Evolutionary conservation across 2,113 vertebrate genomes (phyloP), one percentile per base, ranked within the genome.

Genomic region (Sakesphorus luctuosus): DNA sequence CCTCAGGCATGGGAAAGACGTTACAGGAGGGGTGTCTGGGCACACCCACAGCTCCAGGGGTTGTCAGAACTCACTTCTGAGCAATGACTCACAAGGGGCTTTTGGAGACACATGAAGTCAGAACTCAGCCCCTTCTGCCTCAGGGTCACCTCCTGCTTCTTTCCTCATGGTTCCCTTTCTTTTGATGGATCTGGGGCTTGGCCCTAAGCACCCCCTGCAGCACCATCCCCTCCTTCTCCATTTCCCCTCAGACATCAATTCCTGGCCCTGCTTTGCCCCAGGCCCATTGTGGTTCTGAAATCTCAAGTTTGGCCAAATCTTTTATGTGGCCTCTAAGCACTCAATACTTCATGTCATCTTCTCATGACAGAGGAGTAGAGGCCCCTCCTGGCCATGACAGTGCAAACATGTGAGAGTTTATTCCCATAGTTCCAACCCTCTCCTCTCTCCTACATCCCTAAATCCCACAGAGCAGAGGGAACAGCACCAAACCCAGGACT

Each of bases 361-460:
- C 53, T 56, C 46, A 19, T 0, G 0, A 43, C 71, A 40, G 0
- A 0, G 13, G 23, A 86, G 28, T 5, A 1, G 40, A 83, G 59
- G 6, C 21, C 18, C 35, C 23, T 87, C 26, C 63, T 52, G 68
- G 36, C 24, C n/a, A 19, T 0, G 0, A 11, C 38, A 58, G 9
- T 0, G 4, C 31, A 82, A 68, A 47, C 3, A 1, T 11, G 7
- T 23, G 33, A 47, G 59, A 69, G 10, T 18, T 40, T 21, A 35
- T n/a, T 68, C 43, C 82, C 26, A 11, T 23, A 15, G 35, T 35
- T 89, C 33, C 72, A 29, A 23, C 28, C 12, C 33, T 25, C 43
- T 74, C 15, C 26, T 68, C 36, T 35, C 71, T 86, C 73, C 24
- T 10, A 33, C 18, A 28, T 46, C 4, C 2, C 9, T 18, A 18